phyloP scores from a whole-genome alignment of 2,888 invertebrate genomes.

The Nebria brevicollis region DNA sequence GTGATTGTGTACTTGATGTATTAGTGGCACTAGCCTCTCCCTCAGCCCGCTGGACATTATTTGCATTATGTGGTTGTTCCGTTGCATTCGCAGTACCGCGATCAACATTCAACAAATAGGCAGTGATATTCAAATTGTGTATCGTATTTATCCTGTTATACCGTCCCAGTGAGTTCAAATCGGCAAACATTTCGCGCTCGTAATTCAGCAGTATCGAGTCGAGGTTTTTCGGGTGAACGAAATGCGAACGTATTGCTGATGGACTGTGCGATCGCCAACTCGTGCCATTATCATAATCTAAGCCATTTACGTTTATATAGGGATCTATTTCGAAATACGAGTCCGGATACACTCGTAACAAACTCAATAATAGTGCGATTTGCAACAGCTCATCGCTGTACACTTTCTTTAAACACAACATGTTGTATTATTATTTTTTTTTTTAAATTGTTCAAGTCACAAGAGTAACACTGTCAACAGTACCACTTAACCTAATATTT shows the following conservation, averaged over 20 bases:
- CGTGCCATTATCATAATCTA: conserved; percentile 74
- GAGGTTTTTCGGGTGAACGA: conserved; percentile 76
- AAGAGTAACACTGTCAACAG: conserved; percentile 44
- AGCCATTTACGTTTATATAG: conserved; percentile 56
- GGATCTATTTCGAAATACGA: conserved; percentile 71
- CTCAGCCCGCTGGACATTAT: conserved; percentile 52
- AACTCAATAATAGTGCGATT: conserved; percentile 81
- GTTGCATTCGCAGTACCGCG: conserved; percentile 51
- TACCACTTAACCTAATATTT: conserved; percentile 43
- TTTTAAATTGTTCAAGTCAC: conserved; percentile 44
- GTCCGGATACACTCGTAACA: conserved; percentile 81
- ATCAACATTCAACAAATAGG: conserved; percentile 72
- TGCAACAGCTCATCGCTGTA: conserved; percentile 85
- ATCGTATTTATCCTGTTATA: conserved; percentile 67
- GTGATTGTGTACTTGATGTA: conserved; percentile 48
- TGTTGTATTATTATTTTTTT: conserved; percentile 58
- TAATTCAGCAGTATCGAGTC: conserved; percentile 77
- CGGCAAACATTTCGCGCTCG: conserved; percentile 78
- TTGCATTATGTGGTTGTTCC: conserved; percentile 48
- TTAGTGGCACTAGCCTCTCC: conserved; percentile 54
- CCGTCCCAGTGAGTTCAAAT: conserved; percentile 76
- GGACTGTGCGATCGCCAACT: conserved; percentile 73
- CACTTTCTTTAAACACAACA: conserved; percentile 85
- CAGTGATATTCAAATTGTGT: conserved; percentile 66
- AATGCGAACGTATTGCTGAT: conserved; percentile 69